phyloP scores from a whole-genome alignment of 2,888 invertebrate genomes.

The Brenthis ino region DNA sequence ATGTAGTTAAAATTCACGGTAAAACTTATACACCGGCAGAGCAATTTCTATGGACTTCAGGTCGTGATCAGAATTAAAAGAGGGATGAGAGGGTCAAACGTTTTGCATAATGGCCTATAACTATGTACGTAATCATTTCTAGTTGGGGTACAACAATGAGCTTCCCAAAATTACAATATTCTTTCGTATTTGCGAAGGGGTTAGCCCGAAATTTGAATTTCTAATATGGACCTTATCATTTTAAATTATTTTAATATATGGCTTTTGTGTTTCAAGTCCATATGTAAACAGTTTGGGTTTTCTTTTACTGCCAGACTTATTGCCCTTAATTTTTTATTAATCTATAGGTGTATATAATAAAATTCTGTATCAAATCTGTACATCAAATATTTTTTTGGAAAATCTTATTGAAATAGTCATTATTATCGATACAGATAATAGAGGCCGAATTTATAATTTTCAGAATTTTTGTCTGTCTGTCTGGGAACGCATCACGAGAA shows the following conservation, averaged over 20 bases:
- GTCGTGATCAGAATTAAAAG: conserved; percentile 24
- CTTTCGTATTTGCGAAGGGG: conserved; percentile 16
- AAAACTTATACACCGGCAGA: conserved; percentile 4
- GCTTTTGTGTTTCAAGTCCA: neutral
- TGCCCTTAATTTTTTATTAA: neutral
- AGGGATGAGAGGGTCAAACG: conserved; percentile 20
- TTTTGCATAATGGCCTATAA: conserved; percentile 22
- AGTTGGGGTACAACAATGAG: conserved; percentile 19
- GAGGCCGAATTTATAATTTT: too few relatives aligned
- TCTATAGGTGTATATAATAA: too few relatives aligned
- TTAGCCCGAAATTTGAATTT: conserved; percentile 19
- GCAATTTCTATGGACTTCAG: conserved; percentile 17
- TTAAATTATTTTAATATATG: conserved; percentile 13
- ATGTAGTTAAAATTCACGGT: neutral
- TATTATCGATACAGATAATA: too few relatives aligned
- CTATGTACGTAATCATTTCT: conserved; percentile 19
- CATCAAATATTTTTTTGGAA: too few relatives aligned
- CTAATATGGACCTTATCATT: conserved; percentile 13
- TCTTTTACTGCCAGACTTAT: neutral
- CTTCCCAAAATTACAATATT: conserved; percentile 21
- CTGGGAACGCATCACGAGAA: too few relatives aligned
- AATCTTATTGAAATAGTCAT: too few relatives aligned
- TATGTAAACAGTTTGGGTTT: neutral
- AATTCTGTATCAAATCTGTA: too few relatives aligned
- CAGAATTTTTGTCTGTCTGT: too few relatives aligned